Base-by-base conservation (phyloP, 2,797 vertebrate genomes). In the Gallinago stenura region DNA sequence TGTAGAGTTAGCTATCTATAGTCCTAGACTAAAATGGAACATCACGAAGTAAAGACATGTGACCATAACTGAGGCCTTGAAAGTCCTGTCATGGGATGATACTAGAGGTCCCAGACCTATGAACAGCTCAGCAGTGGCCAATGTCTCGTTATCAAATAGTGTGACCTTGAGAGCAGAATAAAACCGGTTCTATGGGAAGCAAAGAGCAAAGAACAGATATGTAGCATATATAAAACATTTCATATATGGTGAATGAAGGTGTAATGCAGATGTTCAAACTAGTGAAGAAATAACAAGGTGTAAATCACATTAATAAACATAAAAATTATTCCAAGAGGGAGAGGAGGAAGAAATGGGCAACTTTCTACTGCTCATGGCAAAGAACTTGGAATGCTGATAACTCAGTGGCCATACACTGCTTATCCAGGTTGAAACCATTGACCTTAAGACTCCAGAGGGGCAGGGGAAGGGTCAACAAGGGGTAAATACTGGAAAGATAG, bases 351-450 rank as follows among this genome's bases (percentile, higher is more conserved):
- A 57, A 64, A 37, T 7, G 28, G 21, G 33, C 33, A 60, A 39
- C 25, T 53, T 35, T 30, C 33, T 25, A 3, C 33, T 43, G 21
- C 14, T 71, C 10, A 9, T 17, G 31, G 31, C 17, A 45, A 54
- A 71, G 17, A 24, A 66, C 41, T 77, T 61, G 28, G 41, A n/a
- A 17, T 37, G 51, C 46, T 71, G 46, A 13, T 66, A 51, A 61
- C 24, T 54, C 0, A 0, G 7, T 43, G 53, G 39, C 24, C 8
- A 7, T 51, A 57, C 5, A 22, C 14, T 3, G 10, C 14, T 30
- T 73, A 46, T 37, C 3, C 10, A 62, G 13, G 21, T 19, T 83
- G 71, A 68, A 90, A 56, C 35, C 21, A 22, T 28, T 51, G 48
- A 62, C 22, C 31, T 50, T n/a, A 60, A 58, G 25, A 41, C 12